These are phyloP conservation scores for Nettapus auritus DNA, from an alignment of 2,113 vertebrate species.

Conservation along the genomic window DNA sequence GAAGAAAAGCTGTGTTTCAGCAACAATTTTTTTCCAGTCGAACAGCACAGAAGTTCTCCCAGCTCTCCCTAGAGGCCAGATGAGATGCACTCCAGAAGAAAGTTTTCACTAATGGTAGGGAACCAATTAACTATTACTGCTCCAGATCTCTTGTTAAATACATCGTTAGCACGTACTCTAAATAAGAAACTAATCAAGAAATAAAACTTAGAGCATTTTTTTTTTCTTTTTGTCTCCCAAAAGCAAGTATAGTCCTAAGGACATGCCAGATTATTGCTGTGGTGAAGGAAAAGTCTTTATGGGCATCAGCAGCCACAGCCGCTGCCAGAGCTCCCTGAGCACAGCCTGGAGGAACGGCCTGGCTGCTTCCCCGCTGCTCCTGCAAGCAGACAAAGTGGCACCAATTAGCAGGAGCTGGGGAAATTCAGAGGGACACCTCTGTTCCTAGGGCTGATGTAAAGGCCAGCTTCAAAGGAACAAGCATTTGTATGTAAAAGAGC, in stretches of 20 bases:
- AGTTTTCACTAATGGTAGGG: not conserved
- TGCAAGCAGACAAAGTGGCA: not conserved
- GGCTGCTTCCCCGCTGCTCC: not conserved
- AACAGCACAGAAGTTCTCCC: not conserved
- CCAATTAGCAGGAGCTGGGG: not conserved
- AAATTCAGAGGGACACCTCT: not conserved
- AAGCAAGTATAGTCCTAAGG: not conserved
- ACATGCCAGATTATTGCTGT: not conserved
- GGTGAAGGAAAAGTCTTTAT: not conserved
- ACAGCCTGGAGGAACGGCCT: fast-evolving
- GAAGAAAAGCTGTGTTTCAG: not conserved
- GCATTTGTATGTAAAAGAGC: not conserved
- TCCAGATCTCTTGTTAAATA: not conserved
- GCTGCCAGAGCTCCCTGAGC: fast-evolving
- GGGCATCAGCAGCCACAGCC: not conserved
- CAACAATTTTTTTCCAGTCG: not conserved
- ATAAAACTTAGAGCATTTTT: not conserved
- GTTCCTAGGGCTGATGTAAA: not conserved
- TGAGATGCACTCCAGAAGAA: not conserved
- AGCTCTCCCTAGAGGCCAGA: not conserved
- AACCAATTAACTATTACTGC: not conserved
- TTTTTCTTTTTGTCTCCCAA: not conserved
- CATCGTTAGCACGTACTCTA: not conserved
- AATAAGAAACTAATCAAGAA: not conserved
- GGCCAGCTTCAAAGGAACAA: not conserved